Percentiles rank a stretch among this genome's conserved stretches.
Conservation (phyloP, 2,888 invertebrate species). For the Leucoptera coffeella region DNA sequence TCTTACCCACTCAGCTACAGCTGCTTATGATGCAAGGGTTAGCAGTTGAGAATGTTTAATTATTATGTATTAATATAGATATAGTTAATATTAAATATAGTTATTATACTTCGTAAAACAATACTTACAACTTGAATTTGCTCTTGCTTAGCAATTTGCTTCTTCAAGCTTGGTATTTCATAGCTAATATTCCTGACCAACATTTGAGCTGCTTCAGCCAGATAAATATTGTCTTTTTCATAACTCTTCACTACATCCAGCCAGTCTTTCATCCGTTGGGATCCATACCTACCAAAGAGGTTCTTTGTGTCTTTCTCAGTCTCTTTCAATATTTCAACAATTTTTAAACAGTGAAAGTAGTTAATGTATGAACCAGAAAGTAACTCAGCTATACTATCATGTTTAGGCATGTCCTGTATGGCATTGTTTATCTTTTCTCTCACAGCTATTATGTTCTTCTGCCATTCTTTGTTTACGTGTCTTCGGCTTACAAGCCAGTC, state of each 20-base stretch:
- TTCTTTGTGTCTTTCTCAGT: conserved; percentile 96
- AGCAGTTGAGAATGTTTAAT: too few species aligned
- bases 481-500: conserved; percentile 94
- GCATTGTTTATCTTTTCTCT: conserved; percentile 91
- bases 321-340: conserved; percentile 88
- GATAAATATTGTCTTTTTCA: conserved; percentile 83
- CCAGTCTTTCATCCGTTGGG: conserved; percentile 98
- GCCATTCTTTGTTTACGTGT: conserved; percentile 90
- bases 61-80: too few species aligned
- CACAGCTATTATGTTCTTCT: conserved; percentile 67
- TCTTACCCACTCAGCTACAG: too few species aligned
- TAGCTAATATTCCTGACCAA: conserved; percentile 89
- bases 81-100: too few species aligned
- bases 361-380: conserved; percentile 78
- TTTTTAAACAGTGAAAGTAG: conserved; percentile 89
- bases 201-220: conserved; percentile 90
- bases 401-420: conserved; percentile 88
- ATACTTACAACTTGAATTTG: conserved; percentile 61
- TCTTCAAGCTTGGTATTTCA: conserved; percentile 88
- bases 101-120: conserved; percentile 3
- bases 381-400: conserved; percentile 70
- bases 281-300: conserved; percentile 93
- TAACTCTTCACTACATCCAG: conserved; percentile 81
- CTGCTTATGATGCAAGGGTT: too few species aligned
- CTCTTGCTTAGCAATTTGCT: conserved; percentile 83